Base-by-base conservation (phyloP, 2,797 vertebrate genomes). In the Lophotriccus pileatus region DNA sequence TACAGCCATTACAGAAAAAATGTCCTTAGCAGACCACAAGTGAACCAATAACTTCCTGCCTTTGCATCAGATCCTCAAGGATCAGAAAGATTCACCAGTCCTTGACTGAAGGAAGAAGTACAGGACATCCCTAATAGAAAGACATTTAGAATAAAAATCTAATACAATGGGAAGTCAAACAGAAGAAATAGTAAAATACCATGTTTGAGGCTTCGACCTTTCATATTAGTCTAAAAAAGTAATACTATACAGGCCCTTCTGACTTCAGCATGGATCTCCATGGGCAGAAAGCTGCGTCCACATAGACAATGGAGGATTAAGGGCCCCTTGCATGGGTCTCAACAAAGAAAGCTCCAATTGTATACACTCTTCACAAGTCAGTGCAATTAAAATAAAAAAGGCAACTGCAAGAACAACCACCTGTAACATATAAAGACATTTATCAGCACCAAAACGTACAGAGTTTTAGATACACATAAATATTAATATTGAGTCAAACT, bases 311-410 rank as follows among this genome's bases (percentile, higher is more conserved):
- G 50, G 55, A 73, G n/a, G 47, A 91, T 89, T 80, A 93, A 5
- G 28, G 68, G 44, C 24, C 56, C 59, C 89, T 89, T 79, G 53
- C 86, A 59, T 23, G 28, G 47, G 15, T 62, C 55, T 92, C 84
- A 81, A 82, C 63, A 82, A 50, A 88, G 66, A 80, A 88, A 94
- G 81, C 22, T 76, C 53, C 30, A 50, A 23, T 53, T 81, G 66
- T 52, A 15, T 30, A 30, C 20, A 53, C 25, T 37, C 50, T 91
- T 67, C 37, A 32, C 50, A 91, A 91, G 23, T 58, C 68, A 82
- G 28, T 62, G 53, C 46, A 81, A 86, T 47, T 77, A 6, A 82
- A 36, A n/a, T 28, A 52, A 14, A 55, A 68, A 36, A 21, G 3
- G 5, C 44, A 77, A 53, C 6, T 64, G 46, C 64, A 80, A 12